These are phyloP conservation scores for Penaeus vannamei DNA, from an alignment of 1,140 invertebrate species.

Conservation along the genomic window DNA sequence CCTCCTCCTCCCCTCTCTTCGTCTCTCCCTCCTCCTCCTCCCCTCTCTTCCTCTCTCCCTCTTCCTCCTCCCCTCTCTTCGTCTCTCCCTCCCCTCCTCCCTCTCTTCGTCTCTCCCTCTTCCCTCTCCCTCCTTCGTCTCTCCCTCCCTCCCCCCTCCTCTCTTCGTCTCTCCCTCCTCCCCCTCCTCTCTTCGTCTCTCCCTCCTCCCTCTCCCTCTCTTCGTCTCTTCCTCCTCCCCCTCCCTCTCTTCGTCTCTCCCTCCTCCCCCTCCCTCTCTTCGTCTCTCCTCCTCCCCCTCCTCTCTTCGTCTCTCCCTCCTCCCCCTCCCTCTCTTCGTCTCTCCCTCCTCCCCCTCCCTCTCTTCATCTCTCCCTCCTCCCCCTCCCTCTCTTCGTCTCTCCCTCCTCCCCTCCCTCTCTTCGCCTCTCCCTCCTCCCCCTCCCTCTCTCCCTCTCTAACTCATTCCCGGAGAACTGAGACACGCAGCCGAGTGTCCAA, in stretches of 20 bases:
- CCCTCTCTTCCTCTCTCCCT: too few relatives aligned
- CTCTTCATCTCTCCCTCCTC: background rate
- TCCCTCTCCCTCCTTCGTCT: background rate
- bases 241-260: too few relatives aligned
- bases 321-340: background rate
- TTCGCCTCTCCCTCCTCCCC: background rate
- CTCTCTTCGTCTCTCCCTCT: background rate
- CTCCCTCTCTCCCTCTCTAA: background rate
- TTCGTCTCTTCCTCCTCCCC: too few relatives aligned
- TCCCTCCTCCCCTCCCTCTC: background rate
- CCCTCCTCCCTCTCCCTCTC: too few relatives aligned
- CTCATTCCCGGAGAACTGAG: background rate
- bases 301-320: too few relatives aligned
- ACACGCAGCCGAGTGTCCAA: too few relatives aligned
- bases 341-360: background rate
- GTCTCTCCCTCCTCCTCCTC: too few relatives aligned
- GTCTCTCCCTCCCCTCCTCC: too few relatives aligned
- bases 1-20: constrained; percentile 5
- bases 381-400: background rate
- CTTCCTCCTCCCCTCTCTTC: background rate
- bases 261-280: background rate
- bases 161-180: too few relatives aligned
- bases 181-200: too few relatives aligned
- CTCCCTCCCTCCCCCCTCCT: too few relatives aligned
- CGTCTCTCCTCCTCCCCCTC: too few relatives aligned